Conservation (phyloP, 2,797 vertebrate species). For the Sebastes kiyomatsui region DNA sequence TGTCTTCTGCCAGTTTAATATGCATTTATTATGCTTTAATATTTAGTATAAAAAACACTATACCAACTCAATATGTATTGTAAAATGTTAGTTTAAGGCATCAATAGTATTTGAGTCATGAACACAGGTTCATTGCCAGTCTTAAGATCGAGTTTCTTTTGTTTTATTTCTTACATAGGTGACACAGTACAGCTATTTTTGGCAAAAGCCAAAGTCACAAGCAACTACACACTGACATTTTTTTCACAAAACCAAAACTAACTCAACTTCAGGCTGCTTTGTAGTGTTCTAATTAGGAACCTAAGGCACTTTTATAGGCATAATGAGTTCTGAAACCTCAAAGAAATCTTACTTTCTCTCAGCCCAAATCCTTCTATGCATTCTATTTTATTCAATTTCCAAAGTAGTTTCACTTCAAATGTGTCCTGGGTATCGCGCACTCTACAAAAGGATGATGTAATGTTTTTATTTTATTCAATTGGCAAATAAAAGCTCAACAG, state of each 20-base stretch:
- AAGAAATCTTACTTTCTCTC: constrained; percentile 36
- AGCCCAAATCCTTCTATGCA: constrained; percentile 3
- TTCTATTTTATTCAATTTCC: constrained; percentile 22
- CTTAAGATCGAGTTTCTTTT: not conserved
- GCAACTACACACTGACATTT: not conserved
- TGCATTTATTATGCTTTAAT: not conserved
- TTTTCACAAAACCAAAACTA: not conserved
- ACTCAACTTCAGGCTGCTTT: constrained; percentile 19
- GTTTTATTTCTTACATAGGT: not conserved
- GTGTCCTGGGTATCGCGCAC: not conserved
- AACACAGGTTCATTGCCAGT: not conserved
- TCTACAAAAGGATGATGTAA: not conserved
- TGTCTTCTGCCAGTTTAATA: not conserved
- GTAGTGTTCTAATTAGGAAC: constrained; percentile 38
- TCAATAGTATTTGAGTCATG: not conserved
- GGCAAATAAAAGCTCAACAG: not conserved
- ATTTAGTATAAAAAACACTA: not conserved
- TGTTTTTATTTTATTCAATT: not conserved
- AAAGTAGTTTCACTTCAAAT: not conserved
- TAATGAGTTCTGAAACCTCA: constrained; percentile 44
- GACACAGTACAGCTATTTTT: not conserved
- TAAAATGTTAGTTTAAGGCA: not conserved
- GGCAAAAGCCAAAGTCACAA: not conserved
- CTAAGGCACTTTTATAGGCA: constrained; percentile 26
- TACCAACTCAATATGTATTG: not conserved